Evolutionary conservation across 2,113 vertebrate species (phyloP), one percentile per base, ranked within the genome.

Genomic region (Hymenochirus boettgeri): DNA sequence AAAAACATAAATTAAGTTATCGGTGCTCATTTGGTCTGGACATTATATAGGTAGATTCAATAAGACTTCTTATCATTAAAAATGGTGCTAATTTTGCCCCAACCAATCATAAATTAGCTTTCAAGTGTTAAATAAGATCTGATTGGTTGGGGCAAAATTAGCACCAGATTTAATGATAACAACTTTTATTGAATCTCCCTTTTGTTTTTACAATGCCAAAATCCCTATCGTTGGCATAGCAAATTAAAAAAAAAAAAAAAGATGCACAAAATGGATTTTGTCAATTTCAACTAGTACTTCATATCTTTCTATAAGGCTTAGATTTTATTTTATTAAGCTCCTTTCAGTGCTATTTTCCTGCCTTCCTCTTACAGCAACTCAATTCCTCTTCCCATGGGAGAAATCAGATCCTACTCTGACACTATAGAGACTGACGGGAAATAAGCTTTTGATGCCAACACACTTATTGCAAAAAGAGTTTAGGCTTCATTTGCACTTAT

Each of bases 191-290:
- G n/a, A n/a, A n/a, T n/a, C n/a, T n/a, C n/a, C n/a, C n/a, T n/a
- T n/a, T 66, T 67, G 54, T 71, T 66, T 62, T 57, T 47, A 24
- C 25, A 51, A 33, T 19, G 27, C 15, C 39, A 42, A 25, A 24
- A 56, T 52, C 61, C 69, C 63, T 12, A 21, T 48, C 50, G 60
- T 62, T 24, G 23, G 48, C 27, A 18, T 33, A 63, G 63, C 31
- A 69, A 60, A 74, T 64, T 71, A 73, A 63, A 73, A 62, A 39
- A 65, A 37, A 60, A 60, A 61, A 63, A 37, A 60, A 60, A 61
- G 63, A 69, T 63, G 72, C 51, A 51, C 48, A 50, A 33, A 15
- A 50, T 58, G 57, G 55, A 63, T 59, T 23, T 71, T 71, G 51
- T 64, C n/a, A 64, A 64, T 42, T 35, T 52, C 47, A 35, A 50